phyloP scores from a whole-genome alignment of 2,113 vertebrate species.

The Eptesicus fuscus region DNA sequence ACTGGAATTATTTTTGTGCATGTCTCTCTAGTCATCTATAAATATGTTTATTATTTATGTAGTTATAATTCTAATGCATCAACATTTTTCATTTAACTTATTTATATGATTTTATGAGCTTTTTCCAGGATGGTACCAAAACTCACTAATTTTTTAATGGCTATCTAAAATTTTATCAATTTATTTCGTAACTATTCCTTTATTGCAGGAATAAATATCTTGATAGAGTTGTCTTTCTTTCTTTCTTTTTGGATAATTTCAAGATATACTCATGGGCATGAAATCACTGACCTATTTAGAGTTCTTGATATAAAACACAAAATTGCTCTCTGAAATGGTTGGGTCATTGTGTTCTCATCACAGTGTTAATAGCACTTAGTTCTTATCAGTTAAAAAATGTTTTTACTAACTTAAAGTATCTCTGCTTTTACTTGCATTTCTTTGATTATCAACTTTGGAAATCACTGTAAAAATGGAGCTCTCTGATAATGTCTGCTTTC shows the following conservation, averaged over 20 bases:
- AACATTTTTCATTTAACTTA: background rate
- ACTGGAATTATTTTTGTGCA: background rate
- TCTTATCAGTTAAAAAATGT: background rate
- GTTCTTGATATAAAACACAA: background rate
- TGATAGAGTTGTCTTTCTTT: background rate
- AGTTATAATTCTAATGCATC: background rate
- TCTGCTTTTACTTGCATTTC: background rate
- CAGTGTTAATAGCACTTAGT: background rate
- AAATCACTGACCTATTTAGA: background rate
- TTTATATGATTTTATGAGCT: background rate
- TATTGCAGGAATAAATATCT: background rate
- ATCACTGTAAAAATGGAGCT: background rate
- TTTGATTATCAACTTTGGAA: conserved; percentile 29
- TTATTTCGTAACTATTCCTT: background rate
- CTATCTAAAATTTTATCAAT: background rate
- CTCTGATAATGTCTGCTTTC: background rate
- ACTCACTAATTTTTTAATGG: background rate
- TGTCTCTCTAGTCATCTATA: background rate
- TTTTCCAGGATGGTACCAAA: background rate
- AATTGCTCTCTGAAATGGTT: background rate
- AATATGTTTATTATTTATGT: background rate
- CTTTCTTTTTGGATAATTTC: background rate
- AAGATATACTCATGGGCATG: background rate
- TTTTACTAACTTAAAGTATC: conserved; percentile 4
- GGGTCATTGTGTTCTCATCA: background rate